Evolutionary conservation across 2,888 invertebrate genomes (phyloP).

Genomic region (Leistus spinibarbis): DNA sequence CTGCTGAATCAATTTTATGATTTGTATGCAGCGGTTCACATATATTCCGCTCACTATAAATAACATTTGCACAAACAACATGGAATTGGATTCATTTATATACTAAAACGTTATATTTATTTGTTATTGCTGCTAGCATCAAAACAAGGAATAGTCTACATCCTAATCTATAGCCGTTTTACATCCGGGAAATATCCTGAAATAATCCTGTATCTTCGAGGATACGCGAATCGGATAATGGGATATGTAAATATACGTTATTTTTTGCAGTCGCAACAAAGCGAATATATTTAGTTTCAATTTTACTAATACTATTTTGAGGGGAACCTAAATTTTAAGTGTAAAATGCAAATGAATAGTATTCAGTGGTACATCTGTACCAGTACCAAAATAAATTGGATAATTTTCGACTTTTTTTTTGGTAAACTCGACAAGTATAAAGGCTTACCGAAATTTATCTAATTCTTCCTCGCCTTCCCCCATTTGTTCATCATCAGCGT

Average conservation of each 20-base stretch:
- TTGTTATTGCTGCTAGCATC: neutral
- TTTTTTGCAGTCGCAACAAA: neutral
- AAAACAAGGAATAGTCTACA: neutral
- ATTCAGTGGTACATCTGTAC: too few relatives aligned
- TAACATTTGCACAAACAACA: neutral
- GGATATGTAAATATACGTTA: neutral
- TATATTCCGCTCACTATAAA: neutral
- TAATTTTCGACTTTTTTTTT: neutral
- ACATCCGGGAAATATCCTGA: neutral
- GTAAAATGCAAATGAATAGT: too few relatives aligned
- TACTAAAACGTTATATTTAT: neutral
- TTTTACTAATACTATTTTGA: too few relatives aligned
- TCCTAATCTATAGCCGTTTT: neutral
- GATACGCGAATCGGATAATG: neutral
- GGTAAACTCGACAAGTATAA: constrained; percentile 31
- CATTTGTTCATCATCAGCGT: constrained; percentile 42
- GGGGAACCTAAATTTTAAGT: too few relatives aligned
- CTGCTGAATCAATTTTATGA: neutral
- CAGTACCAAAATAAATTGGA: too few relatives aligned
- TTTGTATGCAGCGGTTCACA: neutral
- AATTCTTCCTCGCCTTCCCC: constrained; percentile 55
- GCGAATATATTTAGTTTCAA: neutral
- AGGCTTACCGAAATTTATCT: constrained; percentile 48
- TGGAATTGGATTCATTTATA: neutral
- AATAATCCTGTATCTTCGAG: neutral